Evolutionary conservation across 2,888 invertebrate species (phyloP), one percentile per base, ranked within the genome.

Genomic region (Argynnis bischoffii): DNA sequence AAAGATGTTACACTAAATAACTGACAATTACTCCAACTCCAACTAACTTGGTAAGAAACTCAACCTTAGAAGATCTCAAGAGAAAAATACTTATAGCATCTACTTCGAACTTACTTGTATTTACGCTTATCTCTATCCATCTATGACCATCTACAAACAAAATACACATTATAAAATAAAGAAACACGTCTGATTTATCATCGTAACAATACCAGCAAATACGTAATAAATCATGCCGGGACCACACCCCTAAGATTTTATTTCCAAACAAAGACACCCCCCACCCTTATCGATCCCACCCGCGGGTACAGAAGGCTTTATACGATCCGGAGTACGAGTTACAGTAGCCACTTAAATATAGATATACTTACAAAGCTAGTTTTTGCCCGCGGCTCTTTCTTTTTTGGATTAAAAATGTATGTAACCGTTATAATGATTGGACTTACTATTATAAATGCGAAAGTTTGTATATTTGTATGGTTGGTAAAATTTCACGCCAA

Each of bases 171-270:
- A 35, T 6, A 51, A 61, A 35, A 35, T 6, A 61, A 61, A 35
- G 14, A 31, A 51, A 41, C 51, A 61, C 31, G 41, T 41, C n/a
- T n/a, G 57, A 69, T 63, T 66, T 69, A 50, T 66, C 63, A 63
- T 55, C 13, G 63, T 63, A 60, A 55, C 54, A 59, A 59, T 21
- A 66, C 18, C 50, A 31, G 54, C 35, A 59, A 55, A 55, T 60
- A 64, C 46, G 61, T 69, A 69, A 72, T 67, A 73, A 74, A 74
- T 72, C 71, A 72, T 64, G 67, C 57, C 67, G 47, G 48, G 69
- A 70, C 87, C 88, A 86, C 88, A 84, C 89, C 89, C 79, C 84
- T 80, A 87, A 88, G 89, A 88, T 88, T 89, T 87, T 87, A 85
- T 89, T 87, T 88, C 84, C 88, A 89, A 90, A 90, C 89, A 89